Conservation (phyloP, 1,140 invertebrate species). For the Euura lappo region DNA sequence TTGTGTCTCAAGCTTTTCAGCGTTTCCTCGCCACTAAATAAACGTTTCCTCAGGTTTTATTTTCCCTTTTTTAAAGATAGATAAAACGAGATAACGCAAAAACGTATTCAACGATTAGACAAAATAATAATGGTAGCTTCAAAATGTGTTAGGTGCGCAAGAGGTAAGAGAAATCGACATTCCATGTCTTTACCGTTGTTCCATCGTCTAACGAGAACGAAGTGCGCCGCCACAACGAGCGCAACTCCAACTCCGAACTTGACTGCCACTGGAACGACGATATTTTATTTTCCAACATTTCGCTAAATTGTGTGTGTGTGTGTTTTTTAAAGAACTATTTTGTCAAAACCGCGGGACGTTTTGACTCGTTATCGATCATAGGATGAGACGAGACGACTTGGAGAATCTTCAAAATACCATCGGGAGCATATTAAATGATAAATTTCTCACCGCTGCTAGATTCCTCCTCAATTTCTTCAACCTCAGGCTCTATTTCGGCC, state of each 20-base stretch:
- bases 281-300: slow-evolving; percentile 37
- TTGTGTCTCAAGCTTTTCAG: too few relatives aligned
- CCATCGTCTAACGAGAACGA: slow-evolving; percentile 69
- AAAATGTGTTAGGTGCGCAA: slow-evolving; percentile 9
- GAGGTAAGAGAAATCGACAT: slow-evolving; percentile 9
- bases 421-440: neutral
- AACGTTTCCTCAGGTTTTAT: too few relatives aligned
- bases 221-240: slow-evolving; percentile 77
- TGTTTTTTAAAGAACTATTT: neutral
- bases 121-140: slow-evolving; percentile 20
- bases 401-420: neutral
- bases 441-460: slow-evolving; percentile 46
- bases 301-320: slow-evolving; percentile 1
- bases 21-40: too few relatives aligned
- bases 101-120: slow-evolving; percentile 17
- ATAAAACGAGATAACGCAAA: neutral
- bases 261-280: slow-evolving; percentile 75
- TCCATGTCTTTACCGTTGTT: slow-evolving; percentile 48
- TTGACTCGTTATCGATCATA: neutral
- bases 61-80: too few relatives aligned
- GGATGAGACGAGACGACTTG: neutral
- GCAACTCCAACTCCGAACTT: slow-evolving; percentile 79
- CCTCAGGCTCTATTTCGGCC: slow-evolving; percentile 34
- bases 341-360: neutral
- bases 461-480: slow-evolving; percentile 48